Percentiles rank a stretch among this genome's conserved stretches.
Conservation (phyloP, 2,113 vertebrate genomes). For the Sinocyclocheilus anshuiensis region DNA sequence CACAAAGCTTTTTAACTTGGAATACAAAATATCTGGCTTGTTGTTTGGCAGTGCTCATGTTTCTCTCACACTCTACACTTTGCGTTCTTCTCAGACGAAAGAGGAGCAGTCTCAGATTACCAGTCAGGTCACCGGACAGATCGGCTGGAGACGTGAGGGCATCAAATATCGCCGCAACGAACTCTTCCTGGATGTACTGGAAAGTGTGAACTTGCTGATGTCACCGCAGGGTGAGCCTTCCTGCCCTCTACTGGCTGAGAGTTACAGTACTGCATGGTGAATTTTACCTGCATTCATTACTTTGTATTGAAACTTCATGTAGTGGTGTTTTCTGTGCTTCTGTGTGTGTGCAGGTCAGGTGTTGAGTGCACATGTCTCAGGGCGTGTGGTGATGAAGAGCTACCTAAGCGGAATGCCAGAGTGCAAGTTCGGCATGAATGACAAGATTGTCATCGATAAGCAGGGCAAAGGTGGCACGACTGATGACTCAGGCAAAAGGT, state of each 20-base stretch:
- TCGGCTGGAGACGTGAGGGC: constrained; percentile 97
- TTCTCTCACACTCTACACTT: constrained; percentile 53
- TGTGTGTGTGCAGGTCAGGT: constrained; percentile 85
- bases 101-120: constrained; percentile 99
- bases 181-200: constrained; percentile 96
- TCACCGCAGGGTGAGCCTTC: constrained; percentile 87
- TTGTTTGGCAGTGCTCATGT: constrained; percentile 57
- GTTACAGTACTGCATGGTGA: background rate
- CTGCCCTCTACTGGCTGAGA: background rate
- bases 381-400: constrained; percentile 99
- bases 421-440: constrained; percentile 99
- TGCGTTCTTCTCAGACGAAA: constrained; percentile 84
- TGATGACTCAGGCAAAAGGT: constrained; percentile 96
- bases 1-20: background rate
- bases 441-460: constrained; percentile 99
- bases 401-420: constrained; percentile 99
- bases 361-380: constrained; percentile 95
- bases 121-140: constrained; percentile 99
- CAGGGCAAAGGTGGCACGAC: constrained; percentile 96
- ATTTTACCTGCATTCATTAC: background rate
- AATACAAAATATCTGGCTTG: constrained; percentile 29
- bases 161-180: constrained; percentile 99
- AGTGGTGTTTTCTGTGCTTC: background rate
- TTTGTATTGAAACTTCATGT: background rate
- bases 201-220: constrained; percentile 98